Conservation (phyloP, 2,113 vertebrate species). For the Myrmophylax atrothorax region DNA sequence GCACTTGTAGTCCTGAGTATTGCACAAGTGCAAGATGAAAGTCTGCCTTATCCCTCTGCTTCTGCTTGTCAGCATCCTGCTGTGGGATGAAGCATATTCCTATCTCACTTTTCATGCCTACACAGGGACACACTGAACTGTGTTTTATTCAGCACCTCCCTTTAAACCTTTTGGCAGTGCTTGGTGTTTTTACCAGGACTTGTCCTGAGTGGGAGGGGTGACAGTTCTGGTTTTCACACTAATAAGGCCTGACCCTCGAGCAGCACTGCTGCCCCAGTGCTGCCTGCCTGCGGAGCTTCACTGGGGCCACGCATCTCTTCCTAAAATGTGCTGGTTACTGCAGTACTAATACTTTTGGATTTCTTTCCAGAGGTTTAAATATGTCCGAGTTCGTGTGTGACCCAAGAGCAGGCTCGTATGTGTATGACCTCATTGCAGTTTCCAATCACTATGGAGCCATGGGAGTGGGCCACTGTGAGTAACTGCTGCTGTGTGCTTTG, state of each 20-base stretch:
- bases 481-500: not conserved
- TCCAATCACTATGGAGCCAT: conserved; percentile 98
- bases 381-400: conserved; percentile 96
- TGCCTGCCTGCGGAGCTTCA: not conserved
- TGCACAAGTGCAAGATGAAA: not conserved
- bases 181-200: not conserved
- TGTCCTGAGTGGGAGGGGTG: not conserved
- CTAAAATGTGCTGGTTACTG: not conserved
- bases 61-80: not conserved
- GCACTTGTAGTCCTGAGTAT: not conserved
- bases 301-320: not conserved
- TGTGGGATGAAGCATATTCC: not conserved
- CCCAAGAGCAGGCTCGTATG: conserved; percentile 84
- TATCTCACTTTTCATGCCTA: not conserved
- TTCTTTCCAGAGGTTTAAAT: conserved; percentile 84
- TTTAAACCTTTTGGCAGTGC: not conserved
- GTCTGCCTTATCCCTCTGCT: not conserved
- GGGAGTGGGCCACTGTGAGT: conserved; percentile 98
- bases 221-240: not conserved
- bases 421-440: conserved; percentile 93
- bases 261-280: not conserved
- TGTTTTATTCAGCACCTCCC: not conserved
- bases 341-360: conserved; percentile 6
- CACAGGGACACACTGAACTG: not conserved
- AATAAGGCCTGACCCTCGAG: not conserved